Conservation (phyloP, 2,797 vertebrate species). For the Sphaeramia orbicularis region DNA sequence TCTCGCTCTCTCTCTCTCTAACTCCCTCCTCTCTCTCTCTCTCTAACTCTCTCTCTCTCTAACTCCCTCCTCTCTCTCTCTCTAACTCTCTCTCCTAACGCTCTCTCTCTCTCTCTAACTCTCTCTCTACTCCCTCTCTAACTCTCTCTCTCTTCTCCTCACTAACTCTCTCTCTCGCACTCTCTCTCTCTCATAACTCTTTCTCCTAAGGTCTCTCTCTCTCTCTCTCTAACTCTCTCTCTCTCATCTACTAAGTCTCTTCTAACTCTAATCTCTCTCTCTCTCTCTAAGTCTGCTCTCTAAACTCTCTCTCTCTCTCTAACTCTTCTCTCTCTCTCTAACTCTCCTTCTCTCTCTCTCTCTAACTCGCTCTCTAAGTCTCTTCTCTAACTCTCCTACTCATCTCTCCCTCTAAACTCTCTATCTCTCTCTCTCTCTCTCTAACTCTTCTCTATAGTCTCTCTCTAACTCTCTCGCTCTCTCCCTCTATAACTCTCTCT, state of each 20-base stretch:
- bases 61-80: slow-evolving; percentile 19
- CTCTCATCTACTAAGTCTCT: too few relatives aligned
- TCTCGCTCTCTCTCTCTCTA: too few relatives aligned
- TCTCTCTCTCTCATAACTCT: not conserved
- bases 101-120: slow-evolving; percentile 51
- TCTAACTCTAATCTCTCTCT: too few relatives aligned
- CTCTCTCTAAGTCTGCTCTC: slow-evolving; percentile 61
- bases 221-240: slow-evolving; percentile 27
- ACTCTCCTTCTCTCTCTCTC: slow-evolving; percentile 39
- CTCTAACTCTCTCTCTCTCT: slow-evolving; percentile 45
- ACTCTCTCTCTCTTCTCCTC: slow-evolving; percentile 22
- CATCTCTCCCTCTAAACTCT: too few relatives aligned
- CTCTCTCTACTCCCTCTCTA: too few relatives aligned
- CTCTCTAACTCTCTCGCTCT: not conserved
- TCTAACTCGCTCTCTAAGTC: slow-evolving; percentile 64
- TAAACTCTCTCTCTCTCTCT: too few relatives aligned
- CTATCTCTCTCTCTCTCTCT: slow-evolving; percentile 39
- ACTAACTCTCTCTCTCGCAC: slow-evolving; percentile 43
- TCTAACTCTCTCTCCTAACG: too few relatives aligned
- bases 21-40: too few relatives aligned
- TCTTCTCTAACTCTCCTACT: not conserved
- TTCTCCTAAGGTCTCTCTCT: slow-evolving; percentile 26
- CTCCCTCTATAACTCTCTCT: slow-evolving; percentile 37
- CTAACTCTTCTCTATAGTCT: too few relatives aligned
- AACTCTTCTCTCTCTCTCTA: slow-evolving; percentile 3